These are phyloP conservation scores for Rhabdophis nuchalis DNA, from an alignment of 2,797 vertebrate species.

Conservation along the genomic window DNA sequence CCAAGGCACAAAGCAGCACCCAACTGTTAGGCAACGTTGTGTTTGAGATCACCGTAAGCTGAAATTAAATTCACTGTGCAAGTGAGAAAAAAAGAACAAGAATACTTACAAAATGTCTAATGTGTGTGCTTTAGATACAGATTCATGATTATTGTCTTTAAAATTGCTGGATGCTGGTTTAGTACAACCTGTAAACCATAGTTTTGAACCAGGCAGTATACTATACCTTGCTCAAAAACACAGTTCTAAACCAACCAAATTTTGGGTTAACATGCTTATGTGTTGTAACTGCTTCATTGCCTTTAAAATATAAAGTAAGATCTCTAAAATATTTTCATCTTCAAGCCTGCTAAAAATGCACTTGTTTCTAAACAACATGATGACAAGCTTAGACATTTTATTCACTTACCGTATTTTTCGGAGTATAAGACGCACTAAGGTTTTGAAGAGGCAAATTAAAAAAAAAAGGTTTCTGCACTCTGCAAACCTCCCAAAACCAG, in stretches of 20 bases:
- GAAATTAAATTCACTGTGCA: neutral
- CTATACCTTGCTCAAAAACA: neutral
- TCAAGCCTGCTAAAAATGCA: neutral
- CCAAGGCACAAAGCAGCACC: neutral
- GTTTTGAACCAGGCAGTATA: neutral
- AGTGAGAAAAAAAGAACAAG: neutral
- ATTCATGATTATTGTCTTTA: neutral
- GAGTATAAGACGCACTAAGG: too few relatives aligned
- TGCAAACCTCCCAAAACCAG: too few relatives aligned
- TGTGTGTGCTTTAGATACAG: neutral
- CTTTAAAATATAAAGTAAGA: neutral
- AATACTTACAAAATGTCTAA: neutral
- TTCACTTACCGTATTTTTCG: too few relatives aligned
- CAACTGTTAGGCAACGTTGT: neutral
- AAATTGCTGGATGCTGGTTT: neutral
- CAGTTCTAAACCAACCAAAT: neutral
- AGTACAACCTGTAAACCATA: neutral
- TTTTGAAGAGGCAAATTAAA: too few relatives aligned
- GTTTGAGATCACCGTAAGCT: slow-evolving; percentile 8
- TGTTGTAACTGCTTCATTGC: neutral
- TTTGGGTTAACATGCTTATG: neutral
- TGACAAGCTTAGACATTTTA: neutral
- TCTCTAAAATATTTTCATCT: neutral
- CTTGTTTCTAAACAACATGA: neutral
- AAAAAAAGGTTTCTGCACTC: too few relatives aligned